These are phyloP conservation scores for Spodoptera littoralis DNA, from an alignment of 2,888 invertebrate species.

Conservation along the genomic window DNA sequence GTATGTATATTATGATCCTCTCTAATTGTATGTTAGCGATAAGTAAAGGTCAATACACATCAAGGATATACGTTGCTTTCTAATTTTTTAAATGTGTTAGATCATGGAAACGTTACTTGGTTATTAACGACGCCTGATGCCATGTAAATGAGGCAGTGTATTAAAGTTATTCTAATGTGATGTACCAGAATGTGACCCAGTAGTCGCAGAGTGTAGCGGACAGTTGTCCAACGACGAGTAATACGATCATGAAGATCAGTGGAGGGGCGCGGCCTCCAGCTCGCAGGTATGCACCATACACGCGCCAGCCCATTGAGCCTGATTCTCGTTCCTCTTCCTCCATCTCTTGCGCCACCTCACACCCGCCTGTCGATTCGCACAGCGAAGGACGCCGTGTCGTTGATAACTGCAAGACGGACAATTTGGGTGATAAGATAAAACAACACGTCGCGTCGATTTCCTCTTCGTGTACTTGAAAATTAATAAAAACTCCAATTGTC, in stretches of 20 bases:
- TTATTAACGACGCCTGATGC: background rate
- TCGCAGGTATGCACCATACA: constrained; percentile 90
- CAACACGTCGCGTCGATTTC: too few species aligned
- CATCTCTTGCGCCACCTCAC: constrained; percentile 86
- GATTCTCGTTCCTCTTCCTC: constrained; percentile 90
- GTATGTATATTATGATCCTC: too few species aligned
- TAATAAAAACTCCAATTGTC: too few species aligned
- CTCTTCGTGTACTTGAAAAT: too few species aligned
- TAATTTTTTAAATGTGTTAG: background rate
- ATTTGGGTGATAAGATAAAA: too few species aligned
- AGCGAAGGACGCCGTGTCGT: constrained; percentile 84
- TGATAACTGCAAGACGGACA: constrained; percentile 70
- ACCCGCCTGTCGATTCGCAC: constrained; percentile 81
- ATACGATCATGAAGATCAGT: constrained; percentile 84
- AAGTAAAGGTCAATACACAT: background rate
- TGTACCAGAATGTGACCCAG: constrained; percentile 93
- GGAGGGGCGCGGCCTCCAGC: constrained; percentile 88
- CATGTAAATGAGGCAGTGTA: too few species aligned
- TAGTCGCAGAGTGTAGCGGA: constrained; percentile 92
- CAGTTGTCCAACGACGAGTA: constrained; percentile 90
- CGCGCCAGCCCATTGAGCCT: constrained; percentile 90
- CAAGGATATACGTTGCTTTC: background rate
- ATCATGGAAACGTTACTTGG: background rate
- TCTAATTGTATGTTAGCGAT: too few species aligned
- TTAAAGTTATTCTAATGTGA: background rate